Evolutionary conservation across 2,797 vertebrate species (phyloP).

Genomic region (Megalops cyprinoides): DNA sequence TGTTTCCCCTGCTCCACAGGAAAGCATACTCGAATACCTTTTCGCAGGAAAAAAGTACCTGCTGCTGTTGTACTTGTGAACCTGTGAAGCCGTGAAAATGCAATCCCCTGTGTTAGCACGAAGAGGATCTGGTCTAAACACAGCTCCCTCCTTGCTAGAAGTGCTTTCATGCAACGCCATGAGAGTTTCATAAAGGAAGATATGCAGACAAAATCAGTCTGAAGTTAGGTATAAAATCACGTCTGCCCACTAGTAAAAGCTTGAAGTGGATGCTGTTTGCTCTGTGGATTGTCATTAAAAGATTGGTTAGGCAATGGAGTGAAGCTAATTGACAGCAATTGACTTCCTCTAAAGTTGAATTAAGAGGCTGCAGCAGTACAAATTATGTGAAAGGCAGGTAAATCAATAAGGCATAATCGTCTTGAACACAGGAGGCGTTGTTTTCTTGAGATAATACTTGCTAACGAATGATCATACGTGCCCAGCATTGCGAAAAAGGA

Average conservation of each 20-base stretch:
- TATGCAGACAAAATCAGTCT: slow-evolving; percentile 16
- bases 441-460: slow-evolving; percentile 38
- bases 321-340: slow-evolving; percentile 45
- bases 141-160: background rate
- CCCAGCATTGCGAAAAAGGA: slow-evolving; percentile 32
- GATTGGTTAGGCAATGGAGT: slow-evolving; percentile 37
- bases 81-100: background rate
- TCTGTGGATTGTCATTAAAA: slow-evolving; percentile 35
- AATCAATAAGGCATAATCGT: slow-evolving; percentile 55
- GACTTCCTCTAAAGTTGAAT: slow-evolving; percentile 37
- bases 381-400: slow-evolving; percentile 36
- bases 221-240: background rate
- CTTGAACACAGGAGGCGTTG: slow-evolving; percentile 18
- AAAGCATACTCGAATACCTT: background rate
- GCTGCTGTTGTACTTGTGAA: background rate
- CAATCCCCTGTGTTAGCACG: background rate
- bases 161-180: slow-evolving; percentile 28
- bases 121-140: slow-evolving; percentile 21
- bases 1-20: no score
- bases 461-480: slow-evolving; percentile 35
- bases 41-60: background rate
- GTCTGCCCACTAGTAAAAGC: background rate
- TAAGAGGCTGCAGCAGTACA: slow-evolving; percentile 17
- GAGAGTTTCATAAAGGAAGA: slow-evolving; percentile 25
- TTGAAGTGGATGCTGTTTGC: background rate